Conservation (phyloP, 2,113 vertebrate species). For the Ailuropoda melanoleuca region DNA sequence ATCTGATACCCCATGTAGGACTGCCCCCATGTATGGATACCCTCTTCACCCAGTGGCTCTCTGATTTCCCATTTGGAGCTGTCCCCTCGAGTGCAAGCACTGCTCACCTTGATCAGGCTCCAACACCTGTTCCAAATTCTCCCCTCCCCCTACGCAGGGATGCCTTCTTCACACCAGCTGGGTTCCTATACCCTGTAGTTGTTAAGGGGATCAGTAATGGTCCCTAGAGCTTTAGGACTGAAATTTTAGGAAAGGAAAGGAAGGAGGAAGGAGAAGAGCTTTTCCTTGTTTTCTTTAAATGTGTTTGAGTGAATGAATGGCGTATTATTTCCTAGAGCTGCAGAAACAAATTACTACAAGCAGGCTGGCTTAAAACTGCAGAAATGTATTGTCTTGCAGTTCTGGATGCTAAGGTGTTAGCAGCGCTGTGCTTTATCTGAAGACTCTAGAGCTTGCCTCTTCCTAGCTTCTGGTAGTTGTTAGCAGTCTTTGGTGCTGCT, state of each 20-base stretch:
- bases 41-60: neutral
- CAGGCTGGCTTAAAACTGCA: neutral
- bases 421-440: neutral
- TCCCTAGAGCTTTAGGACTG: neutral
- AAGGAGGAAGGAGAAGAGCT: neutral
- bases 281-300: neutral
- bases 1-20: neutral
- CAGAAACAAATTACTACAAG: neutral
- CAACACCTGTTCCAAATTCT: neutral
- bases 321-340: neutral
- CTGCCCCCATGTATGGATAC: neutral
- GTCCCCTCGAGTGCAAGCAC: neutral
- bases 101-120: neutral
- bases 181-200: neutral
- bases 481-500: neutral
- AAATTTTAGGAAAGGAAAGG: neutral
- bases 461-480: neutral
- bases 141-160: neutral
- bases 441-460: neutral
- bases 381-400: neutral
- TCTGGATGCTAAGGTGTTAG: neutral
- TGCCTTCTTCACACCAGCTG: neutral
- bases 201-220: too few relatives aligned
- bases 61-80: neutral
- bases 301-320: neutral